Percentiles rank a stretch among this genome's conserved stretches.
Conservation (phyloP, 35 echinoderm and acorn worm species). For the Chiridota heheva region DNA sequence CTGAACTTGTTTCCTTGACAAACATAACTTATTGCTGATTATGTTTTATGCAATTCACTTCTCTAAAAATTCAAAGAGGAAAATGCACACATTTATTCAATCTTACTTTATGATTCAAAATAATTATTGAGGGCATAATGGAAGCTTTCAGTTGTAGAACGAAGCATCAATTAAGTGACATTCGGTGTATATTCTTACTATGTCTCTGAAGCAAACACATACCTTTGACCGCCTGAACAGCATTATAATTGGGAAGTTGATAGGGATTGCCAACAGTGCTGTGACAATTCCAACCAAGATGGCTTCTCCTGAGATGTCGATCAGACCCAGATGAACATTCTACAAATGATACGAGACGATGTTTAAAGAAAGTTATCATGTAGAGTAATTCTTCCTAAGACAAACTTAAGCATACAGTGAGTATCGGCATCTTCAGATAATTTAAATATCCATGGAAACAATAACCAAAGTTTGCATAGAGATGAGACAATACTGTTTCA, state of each 20-base stretch:
- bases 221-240: constrained; percentile 87
- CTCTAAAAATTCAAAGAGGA: no score
- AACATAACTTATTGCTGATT: no score
- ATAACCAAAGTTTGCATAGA: no score
- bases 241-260: constrained; percentile 94
- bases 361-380: background rate
- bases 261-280: constrained; percentile 82
- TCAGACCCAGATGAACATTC: constrained; percentile 53
- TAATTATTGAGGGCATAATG: no score
- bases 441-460: no score
- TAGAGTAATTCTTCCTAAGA: background rate
- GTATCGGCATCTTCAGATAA: no score
- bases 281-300: constrained; percentile 81
- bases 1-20: no score
- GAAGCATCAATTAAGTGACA: background rate
- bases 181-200: background rate
- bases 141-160: no score
- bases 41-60: no score
- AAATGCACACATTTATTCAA: no score
- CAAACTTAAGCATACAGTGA: background rate
- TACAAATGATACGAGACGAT: background rate
- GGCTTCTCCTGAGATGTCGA: constrained; percentile 78
- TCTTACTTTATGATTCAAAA: no score
- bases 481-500: no score
- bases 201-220: background rate